A percentile compares a stretch with the other conserved stretches of the same genome.
phyloP scores from a whole-genome alignment of 2,797 vertebrate species.

The Pyrocephalus nanus region DNA sequence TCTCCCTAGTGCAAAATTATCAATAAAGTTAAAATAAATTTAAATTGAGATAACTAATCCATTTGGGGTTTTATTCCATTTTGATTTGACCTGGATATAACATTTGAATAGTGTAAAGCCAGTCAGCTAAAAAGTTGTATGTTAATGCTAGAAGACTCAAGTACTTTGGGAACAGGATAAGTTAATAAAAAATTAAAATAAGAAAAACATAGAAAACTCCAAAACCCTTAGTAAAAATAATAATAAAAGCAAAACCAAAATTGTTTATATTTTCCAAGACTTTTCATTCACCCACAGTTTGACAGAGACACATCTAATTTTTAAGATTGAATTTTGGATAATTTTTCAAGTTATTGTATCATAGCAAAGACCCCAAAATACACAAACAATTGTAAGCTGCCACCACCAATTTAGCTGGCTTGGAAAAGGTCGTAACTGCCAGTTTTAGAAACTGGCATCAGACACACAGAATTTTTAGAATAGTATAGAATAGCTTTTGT shows the following conservation, averaged over 20 bases:
- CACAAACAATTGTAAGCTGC: slow-evolving; percentile 27
- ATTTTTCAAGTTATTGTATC: slow-evolving; percentile 24
- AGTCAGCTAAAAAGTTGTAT: slow-evolving; percentile 71
- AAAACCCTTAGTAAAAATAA: background rate
- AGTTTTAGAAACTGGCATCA: slow-evolving; percentile 42
- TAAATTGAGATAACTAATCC: slow-evolving; percentile 68
- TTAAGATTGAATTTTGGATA: slow-evolving; percentile 39
- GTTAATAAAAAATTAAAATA: background rate
- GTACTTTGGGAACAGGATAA: slow-evolving; percentile 42
- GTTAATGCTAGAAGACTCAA: slow-evolving; percentile 59
- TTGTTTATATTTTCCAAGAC: background rate
- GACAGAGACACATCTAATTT: slow-evolving; percentile 16
- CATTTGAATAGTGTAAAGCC: slow-evolving; percentile 60
- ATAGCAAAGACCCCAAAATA: background rate
- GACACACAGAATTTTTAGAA: slow-evolving; percentile 9
- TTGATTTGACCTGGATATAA: slow-evolving; percentile 62
- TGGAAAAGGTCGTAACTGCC: slow-evolving; percentile 45
- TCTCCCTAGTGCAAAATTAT: slow-evolving; percentile 72
- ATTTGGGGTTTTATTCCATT: slow-evolving; percentile 65
- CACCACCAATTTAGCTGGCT: slow-evolving; percentile 18
- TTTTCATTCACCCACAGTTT: background rate
- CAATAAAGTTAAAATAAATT: slow-evolving; percentile 73
- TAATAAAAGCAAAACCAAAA: slow-evolving; percentile 26
- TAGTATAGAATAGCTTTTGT: slow-evolving; percentile 1
- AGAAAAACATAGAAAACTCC: background rate